Evolutionary conservation across 2,797 vertebrate genomes (phyloP).

Genomic region (Hyperoplus lanceolatus): DNA sequence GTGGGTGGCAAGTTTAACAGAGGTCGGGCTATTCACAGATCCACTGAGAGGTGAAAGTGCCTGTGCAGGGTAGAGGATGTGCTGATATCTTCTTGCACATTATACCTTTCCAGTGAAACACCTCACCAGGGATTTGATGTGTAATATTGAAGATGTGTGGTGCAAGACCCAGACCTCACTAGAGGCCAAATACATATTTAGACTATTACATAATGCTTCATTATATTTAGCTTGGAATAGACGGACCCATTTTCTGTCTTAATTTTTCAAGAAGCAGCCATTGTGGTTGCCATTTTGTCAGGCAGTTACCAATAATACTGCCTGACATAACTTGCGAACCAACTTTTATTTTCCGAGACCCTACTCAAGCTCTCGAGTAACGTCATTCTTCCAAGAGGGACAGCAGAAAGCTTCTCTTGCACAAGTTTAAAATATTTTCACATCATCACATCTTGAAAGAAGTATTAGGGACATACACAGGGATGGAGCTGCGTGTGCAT

Average conservation of each 20-base stretch:
- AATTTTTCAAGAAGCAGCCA: neutral
- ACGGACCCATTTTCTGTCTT: no score
- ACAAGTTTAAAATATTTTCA: neutral
- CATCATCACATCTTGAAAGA: neutral
- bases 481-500: constrained; percentile 17
- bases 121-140: neutral
- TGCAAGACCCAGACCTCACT: neutral
- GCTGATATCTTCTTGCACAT: neutral
- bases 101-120: neutral
- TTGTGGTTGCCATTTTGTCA: neutral
- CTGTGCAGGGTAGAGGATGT: no score
- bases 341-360: neutral
- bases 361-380: neutral
- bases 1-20: no score
- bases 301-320: no score
- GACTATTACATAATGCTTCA: neutral
- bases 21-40: no score
- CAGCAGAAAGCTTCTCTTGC: neutral
- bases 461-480: neutral
- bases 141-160: neutral
- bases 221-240: no score
- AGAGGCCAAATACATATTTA: neutral
- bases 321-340: neutral
- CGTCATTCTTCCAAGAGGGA: neutral
- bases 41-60: no score